Conservation (phyloP, 2,888 invertebrate species). For the Sarcophaga variegata region DNA sequence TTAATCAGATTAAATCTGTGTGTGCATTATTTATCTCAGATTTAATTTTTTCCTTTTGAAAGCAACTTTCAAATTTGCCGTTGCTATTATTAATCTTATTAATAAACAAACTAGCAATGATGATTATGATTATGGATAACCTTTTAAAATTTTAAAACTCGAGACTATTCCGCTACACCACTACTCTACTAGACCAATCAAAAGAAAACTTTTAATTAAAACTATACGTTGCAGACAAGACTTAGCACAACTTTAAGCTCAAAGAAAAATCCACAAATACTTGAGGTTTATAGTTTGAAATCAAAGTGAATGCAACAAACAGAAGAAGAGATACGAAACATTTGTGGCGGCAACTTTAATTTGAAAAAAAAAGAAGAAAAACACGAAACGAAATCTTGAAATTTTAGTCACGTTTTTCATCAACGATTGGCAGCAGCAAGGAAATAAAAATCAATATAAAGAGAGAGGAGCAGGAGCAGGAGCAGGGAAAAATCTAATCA, state of each 20-base stretch:
- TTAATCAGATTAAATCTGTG: too few relatives aligned
- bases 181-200: background rate
- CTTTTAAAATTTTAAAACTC: too few relatives aligned
- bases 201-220: constrained; percentile 64
- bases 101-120: too few relatives aligned
- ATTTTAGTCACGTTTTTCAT: constrained; percentile 67
- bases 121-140: too few relatives aligned
- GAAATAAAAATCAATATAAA: constrained; percentile 58
- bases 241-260: constrained; percentile 48
- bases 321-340: background rate
- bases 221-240: constrained; percentile 31
- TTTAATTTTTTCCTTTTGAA: too few relatives aligned
- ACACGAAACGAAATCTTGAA: constrained; percentile 18
- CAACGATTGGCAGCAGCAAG: constrained; percentile 47
- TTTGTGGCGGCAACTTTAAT: constrained; percentile 49
- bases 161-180: constrained; percentile 10
- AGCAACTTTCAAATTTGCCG: too few relatives aligned
- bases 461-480: background rate
- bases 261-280: constrained; percentile 28
- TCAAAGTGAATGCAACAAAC: constrained; percentile 11
- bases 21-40: too few relatives aligned
- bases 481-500: constrained; percentile 53
- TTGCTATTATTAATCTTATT: too few relatives aligned
- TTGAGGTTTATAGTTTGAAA: background rate
- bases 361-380: background rate